Base-by-base conservation (phyloP, 2,888 invertebrate species). In the Hydriomena furcata region DNA sequence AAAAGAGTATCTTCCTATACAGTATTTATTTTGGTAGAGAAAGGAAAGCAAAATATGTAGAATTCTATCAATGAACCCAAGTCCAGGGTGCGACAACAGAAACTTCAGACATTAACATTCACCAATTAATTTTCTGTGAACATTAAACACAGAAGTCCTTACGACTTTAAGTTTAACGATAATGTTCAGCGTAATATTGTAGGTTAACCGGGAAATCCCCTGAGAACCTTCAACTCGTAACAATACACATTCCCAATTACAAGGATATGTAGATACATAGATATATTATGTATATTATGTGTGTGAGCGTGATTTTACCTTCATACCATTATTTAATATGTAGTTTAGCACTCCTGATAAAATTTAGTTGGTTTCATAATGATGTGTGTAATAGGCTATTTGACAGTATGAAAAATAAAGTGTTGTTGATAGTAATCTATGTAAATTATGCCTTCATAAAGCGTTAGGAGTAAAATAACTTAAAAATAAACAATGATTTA, bases 131-230 rank as follows among this genome's bases (percentile, higher is more conserved):
- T 49, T 45, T 40, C 25, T 42, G 51, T 48, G 40, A 56, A 56
- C 55, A 47, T 50, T 55, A 55, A 55, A 52, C 55, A 52, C 57
- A 47, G 52, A 60, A 69, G 61, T 60, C 58, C 65, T 71, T 67
- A 70, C 60, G 64, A 64, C 54, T 51, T 52, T 49, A 71, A 72
- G 66, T 74, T 74, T 50, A 63, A 66, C 61, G 60, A 62, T 66
- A 65, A 60, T 60, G 63, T 53, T 55, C 44, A 36, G 41, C 45
- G 41, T 47, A 52, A 50, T 55, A 42, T 52, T 55, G 54, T 54
- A 61, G 65, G 61, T 42, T 38, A 64, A 61, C 68, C 63, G 35
- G 53, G 48, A 42, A 55, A 56, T 53, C 67, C 62, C 52, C 13
- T 31, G 55, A 50, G 63, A 50, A 50, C 47, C 52, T 57, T 56